Base-by-base conservation (phyloP, 2,113 vertebrate species). In the Eublepharis macularius region DNA sequence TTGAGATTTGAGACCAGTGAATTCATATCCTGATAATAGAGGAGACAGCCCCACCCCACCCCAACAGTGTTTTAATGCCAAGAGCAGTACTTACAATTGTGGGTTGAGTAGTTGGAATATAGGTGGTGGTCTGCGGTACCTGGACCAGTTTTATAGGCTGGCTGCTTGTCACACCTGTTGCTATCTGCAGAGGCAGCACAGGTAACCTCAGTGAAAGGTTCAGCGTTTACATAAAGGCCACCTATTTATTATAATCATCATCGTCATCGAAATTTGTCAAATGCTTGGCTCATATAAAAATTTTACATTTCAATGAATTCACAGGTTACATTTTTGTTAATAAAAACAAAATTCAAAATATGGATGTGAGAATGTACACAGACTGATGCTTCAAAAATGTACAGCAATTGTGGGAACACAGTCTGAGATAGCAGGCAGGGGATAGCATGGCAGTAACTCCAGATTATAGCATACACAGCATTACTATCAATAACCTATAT, bases 101-200 rank as follows among this genome's bases (percentile, higher is more conserved):
- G 94, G 95, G 93, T 83, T 91, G 93, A 96, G 94, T 89, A 90
- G 93, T 69, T 95, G 95, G 93, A 93, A 96, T 92, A 94, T 89
- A 93, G 96, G 95, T 95, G 94, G 93, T 91, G 90, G 90, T 92
- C 94, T 92, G 95, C 85, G 83, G 92, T 90, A 95, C 94, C 90
- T 94, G 95, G 95, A 94, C 89, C 94, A 94, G 91, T 93, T 95
- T 96, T 94, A 95, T 85, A 93, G 94, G 93, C 91, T 90, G 96
- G 94, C 36, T 94, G 95, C 95, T 95, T 93, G 93, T 93, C 95
- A 93, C 93, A 95, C 95, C 94, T 95, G 94, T 94, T 94, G 93
- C 95, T 96, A 94, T 96, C 96, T 96, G 95, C 92, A 96, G 95
- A 94, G 95, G 95, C 66, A 96, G 95, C 94, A 96, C 93, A 94